These are phyloP conservation scores for Ciconia stormi DNA, from an alignment of 2,113 vertebrate species.

Conservation along the genomic window DNA sequence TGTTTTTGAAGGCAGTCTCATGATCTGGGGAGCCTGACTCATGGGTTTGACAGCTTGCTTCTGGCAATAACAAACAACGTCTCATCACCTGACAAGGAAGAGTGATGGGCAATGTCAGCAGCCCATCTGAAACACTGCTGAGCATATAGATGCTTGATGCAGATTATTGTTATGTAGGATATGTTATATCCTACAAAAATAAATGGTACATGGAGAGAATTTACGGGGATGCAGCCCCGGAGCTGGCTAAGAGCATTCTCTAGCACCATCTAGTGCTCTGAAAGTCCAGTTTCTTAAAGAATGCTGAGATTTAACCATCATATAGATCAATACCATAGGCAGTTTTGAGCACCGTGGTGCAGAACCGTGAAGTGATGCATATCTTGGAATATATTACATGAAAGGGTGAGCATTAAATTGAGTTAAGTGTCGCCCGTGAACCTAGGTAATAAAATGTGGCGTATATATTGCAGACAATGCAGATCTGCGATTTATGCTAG, in stretches of 20 bases:
- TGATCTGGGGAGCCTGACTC: neutral
- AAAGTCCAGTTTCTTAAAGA: neutral
- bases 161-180: neutral
- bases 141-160: neutral
- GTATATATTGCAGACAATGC: conserved; percentile 14
- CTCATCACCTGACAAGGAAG: neutral
- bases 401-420: conserved; percentile 24
- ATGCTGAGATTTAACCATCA: neutral
- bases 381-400: conserved; percentile 17
- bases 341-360: neutral
- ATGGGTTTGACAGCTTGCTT: neutral
- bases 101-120: conserved; percentile 1
- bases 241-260: conserved; percentile 36
- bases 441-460: neutral
- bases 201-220: neutral
- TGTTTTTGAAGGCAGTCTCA: neutral
- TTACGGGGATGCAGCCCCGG: neutral
- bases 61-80: neutral
- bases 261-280: conserved; percentile 67
- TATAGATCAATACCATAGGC: neutral
- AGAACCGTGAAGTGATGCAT: neutral
- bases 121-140: neutral
- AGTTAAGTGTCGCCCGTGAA: neutral
- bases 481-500: neutral
- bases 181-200: neutral